phyloP scores from a whole-genome alignment of 1,140 invertebrate genomes.

The Cyrtorhinus lividipennis region DNA sequence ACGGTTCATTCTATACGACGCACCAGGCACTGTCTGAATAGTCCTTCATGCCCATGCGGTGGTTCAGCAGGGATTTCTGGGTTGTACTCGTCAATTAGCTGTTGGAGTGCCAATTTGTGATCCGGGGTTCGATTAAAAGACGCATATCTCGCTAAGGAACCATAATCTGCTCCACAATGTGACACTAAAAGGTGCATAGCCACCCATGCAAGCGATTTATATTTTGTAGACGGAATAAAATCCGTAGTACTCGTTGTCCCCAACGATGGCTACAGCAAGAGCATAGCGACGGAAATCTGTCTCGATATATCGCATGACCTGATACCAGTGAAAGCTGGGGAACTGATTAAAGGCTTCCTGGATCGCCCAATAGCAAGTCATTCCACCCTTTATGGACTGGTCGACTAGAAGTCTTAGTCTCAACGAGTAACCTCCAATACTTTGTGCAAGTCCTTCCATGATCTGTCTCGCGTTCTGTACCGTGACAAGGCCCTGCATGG shows the following conservation, averaged over 20 bases:
- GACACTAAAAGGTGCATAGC: neutral
- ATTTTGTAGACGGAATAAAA: neutral
- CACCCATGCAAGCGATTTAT: neutral
- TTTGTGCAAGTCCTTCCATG: neutral
- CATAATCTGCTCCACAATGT: neutral
- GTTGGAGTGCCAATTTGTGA: neutral
- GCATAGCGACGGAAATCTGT: neutral
- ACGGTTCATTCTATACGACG: too few species aligned
- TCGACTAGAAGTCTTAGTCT: neutral
- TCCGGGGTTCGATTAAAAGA: neutral
- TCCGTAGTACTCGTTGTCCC: neutral
- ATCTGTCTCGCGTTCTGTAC: neutral
- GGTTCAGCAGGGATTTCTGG: too few species aligned
- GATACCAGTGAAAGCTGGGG: neutral
- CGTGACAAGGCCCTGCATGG: neutral
- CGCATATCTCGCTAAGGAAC: neutral
- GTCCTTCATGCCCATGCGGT: too few species aligned
- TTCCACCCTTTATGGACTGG: neutral
- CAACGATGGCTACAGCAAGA: neutral
- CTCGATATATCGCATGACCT: neutral
- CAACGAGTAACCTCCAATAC: neutral
- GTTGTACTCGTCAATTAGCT: too few species aligned
- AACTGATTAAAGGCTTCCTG: neutral
- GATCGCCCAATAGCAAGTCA: neutral
- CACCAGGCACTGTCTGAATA: too few species aligned